Evolutionary conservation across 2,113 vertebrate genomes (phyloP).

Genomic region (Oceanodroma tethys): DNA sequence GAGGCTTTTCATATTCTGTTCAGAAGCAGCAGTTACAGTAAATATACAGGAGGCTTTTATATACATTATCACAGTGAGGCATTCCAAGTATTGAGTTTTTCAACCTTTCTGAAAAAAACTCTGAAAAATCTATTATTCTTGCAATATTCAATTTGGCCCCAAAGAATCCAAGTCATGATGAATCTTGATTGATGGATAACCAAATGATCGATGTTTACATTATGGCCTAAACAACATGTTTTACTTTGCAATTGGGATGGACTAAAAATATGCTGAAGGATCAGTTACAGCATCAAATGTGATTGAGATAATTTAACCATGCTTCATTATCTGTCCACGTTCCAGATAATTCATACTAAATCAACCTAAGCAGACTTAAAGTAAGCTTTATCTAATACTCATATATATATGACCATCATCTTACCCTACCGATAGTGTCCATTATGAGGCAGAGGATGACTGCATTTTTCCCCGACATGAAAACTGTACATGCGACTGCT

Average conservation of each 20-base stretch:
- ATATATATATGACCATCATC: background rate
- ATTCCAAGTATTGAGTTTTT: background rate
- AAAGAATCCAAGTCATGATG: background rate
- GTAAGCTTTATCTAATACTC: background rate
- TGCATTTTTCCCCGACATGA: background rate
- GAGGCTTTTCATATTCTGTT: background rate
- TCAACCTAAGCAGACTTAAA: background rate
- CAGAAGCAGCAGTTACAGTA: background rate
- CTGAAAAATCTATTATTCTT: background rate
- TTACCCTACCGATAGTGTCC: background rate
- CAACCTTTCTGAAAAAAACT: background rate
- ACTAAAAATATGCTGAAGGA: background rate
- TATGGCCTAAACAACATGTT: background rate
- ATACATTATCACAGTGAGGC: background rate
- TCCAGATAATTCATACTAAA: background rate
- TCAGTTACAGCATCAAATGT: background rate
- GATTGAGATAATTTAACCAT: background rate
- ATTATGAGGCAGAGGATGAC: background rate
- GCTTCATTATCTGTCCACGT: background rate
- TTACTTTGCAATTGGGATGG: background rate
- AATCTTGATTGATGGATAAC: background rate
- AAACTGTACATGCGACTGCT: accelerated
- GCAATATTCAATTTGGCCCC: background rate
- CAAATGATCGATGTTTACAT: background rate
- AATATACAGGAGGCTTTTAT: background rate